Evolutionary conservation across 2,888 invertebrate species (phyloP), one percentile per base, ranked within the genome.

Genomic region (Erannis defoliaria): DNA sequence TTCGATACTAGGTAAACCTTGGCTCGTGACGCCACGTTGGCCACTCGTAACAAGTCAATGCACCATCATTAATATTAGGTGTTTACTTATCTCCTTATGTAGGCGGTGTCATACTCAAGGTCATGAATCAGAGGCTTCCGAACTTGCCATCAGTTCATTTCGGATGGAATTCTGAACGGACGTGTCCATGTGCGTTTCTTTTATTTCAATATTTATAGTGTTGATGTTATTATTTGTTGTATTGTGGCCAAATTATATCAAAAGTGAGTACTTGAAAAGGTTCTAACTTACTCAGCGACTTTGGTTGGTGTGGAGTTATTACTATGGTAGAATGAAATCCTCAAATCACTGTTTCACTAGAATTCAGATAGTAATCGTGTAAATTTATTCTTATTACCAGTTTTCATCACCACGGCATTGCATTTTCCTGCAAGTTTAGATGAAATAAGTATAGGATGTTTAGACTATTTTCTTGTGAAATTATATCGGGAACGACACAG

Each of bases 41-140:
- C 61, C 55, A 50, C 66, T 62, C 45, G 46, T 59, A 37, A 43
- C 42, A 57, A 26, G 58, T 59, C 58, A 59, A 53, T 53, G 58
- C 38, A 53, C 58, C 33, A 9, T 45, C 43, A 49, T 35, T 67
- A 46, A 54, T 40, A 51, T 35, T 33, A 45, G 35, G 21, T 83
- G 74, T 86, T 84, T 86, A 77, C 76, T 68, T 81, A 77, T 72
- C 67, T 72, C 76, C 75, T 82, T 84, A 85, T 85, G 91, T 90
- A 86, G 90, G 88, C 79, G 88, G 84, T 71, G 76, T 77, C 77
- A 84, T 83, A 70, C 60, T 67, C 88, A 90, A 90, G 91, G 90
- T 83, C 85, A 71, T 48, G 56, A 48, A 63, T 61, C 60, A 53
- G 43, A 29, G 58, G 19, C 35, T 42, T 33, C 55, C 42, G 33